Percentiles rank a stretch among this genome's conserved stretches.
phyloP scores from a whole-genome alignment of 2,888 invertebrate genomes.

The Sphaerolaimus hirsutus region DNA sequence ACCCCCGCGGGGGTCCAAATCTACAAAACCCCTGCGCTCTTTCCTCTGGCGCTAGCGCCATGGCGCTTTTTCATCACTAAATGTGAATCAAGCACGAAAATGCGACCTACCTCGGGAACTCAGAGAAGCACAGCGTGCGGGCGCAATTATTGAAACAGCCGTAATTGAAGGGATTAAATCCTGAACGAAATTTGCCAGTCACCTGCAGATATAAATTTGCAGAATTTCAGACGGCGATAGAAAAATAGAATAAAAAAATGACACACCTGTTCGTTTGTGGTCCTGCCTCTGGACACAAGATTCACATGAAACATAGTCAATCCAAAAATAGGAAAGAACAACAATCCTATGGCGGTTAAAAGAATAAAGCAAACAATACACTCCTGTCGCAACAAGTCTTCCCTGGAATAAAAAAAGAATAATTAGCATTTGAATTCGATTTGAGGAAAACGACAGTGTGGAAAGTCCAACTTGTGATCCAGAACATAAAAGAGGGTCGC shows the following conservation, averaged over 20 bases:
- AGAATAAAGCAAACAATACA: conserved; percentile 41
- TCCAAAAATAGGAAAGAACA: conserved; percentile 87
- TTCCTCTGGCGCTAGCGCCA: too few relatives aligned
- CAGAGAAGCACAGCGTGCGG: conserved; percentile 79
- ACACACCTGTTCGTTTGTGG: conserved; percentile 76
- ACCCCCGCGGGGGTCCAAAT: too few relatives aligned
- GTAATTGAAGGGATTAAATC: conserved; percentile 86
- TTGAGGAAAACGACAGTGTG: conserved; percentile 3
- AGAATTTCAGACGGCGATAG: too few relatives aligned
- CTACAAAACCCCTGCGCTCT: too few relatives aligned
- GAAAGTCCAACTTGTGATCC: conserved; percentile 45
- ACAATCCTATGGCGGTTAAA: conserved; percentile 65
- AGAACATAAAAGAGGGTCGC: conserved; percentile 75
- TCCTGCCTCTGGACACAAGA: conserved; percentile 75
- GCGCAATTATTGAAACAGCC: conserved; percentile 87
- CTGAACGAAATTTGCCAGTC: conserved; percentile 92
- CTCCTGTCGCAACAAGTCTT: conserved; percentile 14
- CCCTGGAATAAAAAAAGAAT: neutral
- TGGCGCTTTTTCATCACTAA: too few relatives aligned
- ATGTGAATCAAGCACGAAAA: too few relatives aligned
- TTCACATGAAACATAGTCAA: conserved; percentile 93
- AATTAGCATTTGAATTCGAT: neutral
- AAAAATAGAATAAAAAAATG: too few relatives aligned
- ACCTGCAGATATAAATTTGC: conserved; percentile 41
- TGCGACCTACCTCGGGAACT: conserved; percentile 72